Conservation (phyloP, 2,113 vertebrate genomes). For the Galbula dea region DNA sequence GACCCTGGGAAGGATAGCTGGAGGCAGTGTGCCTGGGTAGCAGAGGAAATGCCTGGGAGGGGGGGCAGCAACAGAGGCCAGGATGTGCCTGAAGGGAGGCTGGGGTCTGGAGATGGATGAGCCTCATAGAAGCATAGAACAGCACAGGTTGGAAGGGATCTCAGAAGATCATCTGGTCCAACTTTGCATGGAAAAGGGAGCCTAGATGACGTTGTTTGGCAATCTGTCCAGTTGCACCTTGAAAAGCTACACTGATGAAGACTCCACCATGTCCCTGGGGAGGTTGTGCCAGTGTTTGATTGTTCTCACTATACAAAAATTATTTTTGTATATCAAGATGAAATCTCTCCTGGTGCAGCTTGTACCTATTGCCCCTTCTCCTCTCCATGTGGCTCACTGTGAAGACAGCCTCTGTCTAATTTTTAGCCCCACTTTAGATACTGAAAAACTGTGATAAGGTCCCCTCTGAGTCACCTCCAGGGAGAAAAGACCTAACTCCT, state of each 20-base stretch:
- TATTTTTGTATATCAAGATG: neutral
- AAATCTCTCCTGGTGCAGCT: neutral
- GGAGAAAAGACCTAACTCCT: neutral
- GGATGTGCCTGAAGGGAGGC: neutral
- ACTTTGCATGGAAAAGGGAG: neutral
- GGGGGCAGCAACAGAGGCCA: neutral
- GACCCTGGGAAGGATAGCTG: neutral
- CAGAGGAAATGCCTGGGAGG: neutral
- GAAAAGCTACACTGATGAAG: fast-evolving
- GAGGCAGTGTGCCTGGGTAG: neutral
- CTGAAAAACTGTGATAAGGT: neutral
- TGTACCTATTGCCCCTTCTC: neutral
- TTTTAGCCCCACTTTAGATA: neutral
- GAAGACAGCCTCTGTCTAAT: neutral
- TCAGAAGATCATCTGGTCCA: neutral
- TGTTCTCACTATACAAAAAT: neutral
- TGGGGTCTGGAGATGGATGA: neutral
- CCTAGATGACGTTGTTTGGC: neutral
- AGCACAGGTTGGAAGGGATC: neutral
- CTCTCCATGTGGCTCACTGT: neutral
- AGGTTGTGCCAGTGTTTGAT: neutral
- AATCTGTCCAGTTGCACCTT: neutral
- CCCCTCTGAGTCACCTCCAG: neutral
- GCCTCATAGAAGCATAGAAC: neutral
- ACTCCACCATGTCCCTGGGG: neutral